Conservation (phyloP, 2,113 vertebrate species). For the Tyrannus savana region DNA sequence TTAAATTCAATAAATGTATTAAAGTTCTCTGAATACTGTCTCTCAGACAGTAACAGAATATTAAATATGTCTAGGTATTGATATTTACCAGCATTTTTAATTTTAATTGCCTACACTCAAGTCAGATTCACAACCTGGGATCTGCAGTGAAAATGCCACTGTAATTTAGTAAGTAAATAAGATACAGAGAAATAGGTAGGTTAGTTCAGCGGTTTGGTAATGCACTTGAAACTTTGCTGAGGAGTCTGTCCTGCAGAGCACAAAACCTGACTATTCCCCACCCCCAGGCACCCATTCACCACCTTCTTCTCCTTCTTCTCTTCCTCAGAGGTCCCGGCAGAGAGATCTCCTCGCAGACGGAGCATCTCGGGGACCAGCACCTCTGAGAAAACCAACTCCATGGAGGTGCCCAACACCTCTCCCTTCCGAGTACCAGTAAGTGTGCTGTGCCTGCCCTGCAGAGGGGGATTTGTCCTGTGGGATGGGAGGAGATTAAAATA, state of each 20-base stretch:
- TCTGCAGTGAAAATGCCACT: neutral
- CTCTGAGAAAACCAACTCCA: conserved; percentile 86
- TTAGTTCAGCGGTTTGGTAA: neutral
- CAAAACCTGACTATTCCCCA: neutral
- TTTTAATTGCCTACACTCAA: neutral
- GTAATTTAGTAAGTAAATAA: neutral
- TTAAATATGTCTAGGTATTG: neutral
- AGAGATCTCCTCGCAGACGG: conserved; percentile 91
- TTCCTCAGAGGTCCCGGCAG: conserved; percentile 86
- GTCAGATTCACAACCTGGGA: neutral
- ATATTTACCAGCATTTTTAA: neutral
- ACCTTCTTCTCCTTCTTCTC: neutral
- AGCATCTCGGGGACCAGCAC: conserved; percentile 93
- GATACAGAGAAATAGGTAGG: neutral
- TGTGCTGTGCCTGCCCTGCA: conserved; percentile 40
- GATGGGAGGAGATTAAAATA: neutral
- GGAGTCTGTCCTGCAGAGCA: neutral
- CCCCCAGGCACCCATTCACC: conserved; percentile 11
- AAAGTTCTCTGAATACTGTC: neutral
- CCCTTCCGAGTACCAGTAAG: conserved; percentile 97
- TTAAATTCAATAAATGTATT: neutral
- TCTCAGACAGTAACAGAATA: neutral
- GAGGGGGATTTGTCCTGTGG: neutral
- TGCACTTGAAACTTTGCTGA: neutral
- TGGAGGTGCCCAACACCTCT: conserved; percentile 88